Evolutionary conservation across 2,797 vertebrate genomes (phyloP), one percentile per base, ranked within the genome.

Genomic region (Muscicapa comitata): DNA sequence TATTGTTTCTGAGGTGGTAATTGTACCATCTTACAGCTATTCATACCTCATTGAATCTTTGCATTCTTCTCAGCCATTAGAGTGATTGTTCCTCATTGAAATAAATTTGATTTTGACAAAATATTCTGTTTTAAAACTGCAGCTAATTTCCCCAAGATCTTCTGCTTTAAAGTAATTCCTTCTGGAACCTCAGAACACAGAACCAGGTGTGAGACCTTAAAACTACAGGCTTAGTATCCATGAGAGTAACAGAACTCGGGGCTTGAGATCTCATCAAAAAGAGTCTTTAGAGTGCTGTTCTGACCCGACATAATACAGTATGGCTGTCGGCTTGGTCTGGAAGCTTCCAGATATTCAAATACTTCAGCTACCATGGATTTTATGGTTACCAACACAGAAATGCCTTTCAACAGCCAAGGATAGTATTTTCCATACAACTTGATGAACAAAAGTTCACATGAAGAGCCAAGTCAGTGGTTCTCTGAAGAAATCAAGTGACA

Each of bases 21-120:
- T 99, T 99, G 98, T 99, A 98, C 98, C 98, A 97, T 98, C 98
- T 99, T 98, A 98, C 98, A 99, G 98, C 98, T 98, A 98, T 98
- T 98, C 98, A 98, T 98, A 98, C 98, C 98, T 98, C 99, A 99
- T 99, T 99, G 98, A 96, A 98, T 98, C 97, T 96, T 98, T 98
- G 98, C 98, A 98, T 99, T 98, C 98, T 98, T 98, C 96, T 97
- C 96, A 90, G 97, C 97, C 97, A 98, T 98, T 98, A 98, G 97
- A 96, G 95, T 91, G 96, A 97, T 88, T 95, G 97, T 94, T 98
- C 95, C 95, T 96, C 93, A 96, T 97, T 97, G 96, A 98, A 97
- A 98, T 97, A 98, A 97, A 98, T 98, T 97, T 95, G 93, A 98
- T 98, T 98, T 97, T 98, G 96, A 97, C 96, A 97, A 98, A 98